These are phyloP conservation scores for Sinosuthora webbiana DNA, from an alignment of 2,113 vertebrate genomes.

Conservation along the genomic window DNA sequence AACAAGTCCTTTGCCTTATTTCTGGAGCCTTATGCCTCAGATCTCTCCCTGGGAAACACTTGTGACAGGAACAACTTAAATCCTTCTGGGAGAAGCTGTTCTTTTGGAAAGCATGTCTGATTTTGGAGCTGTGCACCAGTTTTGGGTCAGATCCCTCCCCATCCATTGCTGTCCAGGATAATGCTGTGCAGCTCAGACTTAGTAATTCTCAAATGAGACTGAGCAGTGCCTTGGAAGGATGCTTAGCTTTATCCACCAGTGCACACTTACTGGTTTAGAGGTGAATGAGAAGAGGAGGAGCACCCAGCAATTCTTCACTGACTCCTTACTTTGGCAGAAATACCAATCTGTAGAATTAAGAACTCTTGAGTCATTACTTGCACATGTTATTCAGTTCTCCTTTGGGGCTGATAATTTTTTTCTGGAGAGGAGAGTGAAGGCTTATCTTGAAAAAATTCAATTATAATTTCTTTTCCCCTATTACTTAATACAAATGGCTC, in stretches of 20 bases:
- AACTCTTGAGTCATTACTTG: background rate
- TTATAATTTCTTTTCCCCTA: background rate
- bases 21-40: background rate
- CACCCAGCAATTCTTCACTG: background rate
- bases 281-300: background rate
- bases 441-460: background rate
- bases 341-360: background rate
- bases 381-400: background rate
- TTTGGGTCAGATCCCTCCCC: background rate
- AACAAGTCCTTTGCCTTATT: background rate
- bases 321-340: background rate
- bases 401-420: background rate
- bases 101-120: background rate
- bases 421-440: background rate
- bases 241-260: background rate
- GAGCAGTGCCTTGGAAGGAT: background rate
- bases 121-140: background rate
- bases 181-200: background rate
- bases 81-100: background rate
- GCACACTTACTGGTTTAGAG: background rate
- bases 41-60: background rate
- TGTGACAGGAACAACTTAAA: background rate
- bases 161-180: background rate
- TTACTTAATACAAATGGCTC: background rate
- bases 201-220: background rate